phyloP scores from a whole-genome alignment of 2,797 vertebrate genomes.

The Galagoides demidoff region DNA sequence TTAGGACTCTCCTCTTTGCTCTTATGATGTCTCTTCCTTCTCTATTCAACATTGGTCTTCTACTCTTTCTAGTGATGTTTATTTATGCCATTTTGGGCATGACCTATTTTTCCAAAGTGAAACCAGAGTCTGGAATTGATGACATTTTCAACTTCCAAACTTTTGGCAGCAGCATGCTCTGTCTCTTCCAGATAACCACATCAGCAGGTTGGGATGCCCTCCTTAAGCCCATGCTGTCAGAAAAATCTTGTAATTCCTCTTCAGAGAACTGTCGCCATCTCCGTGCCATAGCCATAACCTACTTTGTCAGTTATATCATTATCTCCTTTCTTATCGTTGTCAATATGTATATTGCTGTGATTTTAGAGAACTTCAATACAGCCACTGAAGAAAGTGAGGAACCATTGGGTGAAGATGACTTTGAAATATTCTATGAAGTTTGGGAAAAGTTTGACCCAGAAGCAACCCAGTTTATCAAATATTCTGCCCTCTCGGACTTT shows the following conservation, averaged over 20 bases:
- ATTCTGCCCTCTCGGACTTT: slow-evolving; percentile 87
- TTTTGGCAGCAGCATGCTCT: slow-evolving; percentile 86
- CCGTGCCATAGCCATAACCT: slow-evolving; percentile 76
- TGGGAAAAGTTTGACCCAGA: slow-evolving; percentile 88
- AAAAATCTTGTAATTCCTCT: neutral
- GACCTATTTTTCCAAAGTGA: slow-evolving; percentile 83
- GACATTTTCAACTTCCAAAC: slow-evolving; percentile 87
- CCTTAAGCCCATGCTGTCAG: slow-evolving; percentile 80
- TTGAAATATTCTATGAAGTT: slow-evolving; percentile 89
- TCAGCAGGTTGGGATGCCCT: slow-evolving; percentile 88
- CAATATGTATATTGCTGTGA: slow-evolving; percentile 90
- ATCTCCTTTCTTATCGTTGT: slow-evolving; percentile 89
- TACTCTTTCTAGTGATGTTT: slow-evolving; percentile 89
- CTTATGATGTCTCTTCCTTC: slow-evolving; percentile 89
- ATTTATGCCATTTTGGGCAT: slow-evolving; percentile 89
- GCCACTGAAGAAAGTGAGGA: slow-evolving; percentile 88
- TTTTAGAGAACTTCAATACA: slow-evolving; percentile 87
- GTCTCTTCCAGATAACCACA: slow-evolving; percentile 89
- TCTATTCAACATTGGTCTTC: slow-evolving; percentile 87
- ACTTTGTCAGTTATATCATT: slow-evolving; percentile 88
- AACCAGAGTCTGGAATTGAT: slow-evolving; percentile 73
- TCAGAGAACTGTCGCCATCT: neutral
- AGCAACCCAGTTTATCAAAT: slow-evolving; percentile 88
- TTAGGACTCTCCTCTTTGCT: slow-evolving; percentile 88
- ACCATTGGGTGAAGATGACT: slow-evolving; percentile 87